These are phyloP conservation scores for Hemiprocne comata DNA, from an alignment of 2,113 vertebrate species.

Conservation along the genomic window DNA sequence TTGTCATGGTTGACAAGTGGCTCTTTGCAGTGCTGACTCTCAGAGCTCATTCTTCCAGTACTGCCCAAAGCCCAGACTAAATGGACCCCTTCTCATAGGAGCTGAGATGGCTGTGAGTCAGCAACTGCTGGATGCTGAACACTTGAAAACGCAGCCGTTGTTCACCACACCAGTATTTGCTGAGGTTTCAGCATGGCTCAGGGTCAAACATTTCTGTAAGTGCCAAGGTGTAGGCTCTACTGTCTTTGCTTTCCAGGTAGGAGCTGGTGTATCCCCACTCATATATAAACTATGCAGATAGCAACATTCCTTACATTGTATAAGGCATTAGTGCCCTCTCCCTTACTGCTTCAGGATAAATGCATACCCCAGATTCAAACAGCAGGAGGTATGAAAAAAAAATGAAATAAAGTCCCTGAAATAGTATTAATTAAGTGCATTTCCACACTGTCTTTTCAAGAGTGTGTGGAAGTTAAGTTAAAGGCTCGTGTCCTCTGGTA, in stretches of 20 bases:
- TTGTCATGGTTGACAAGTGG: fast-evolving
- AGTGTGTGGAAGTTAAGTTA: neutral
- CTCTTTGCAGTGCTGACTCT: fast-evolving
- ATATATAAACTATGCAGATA: neutral
- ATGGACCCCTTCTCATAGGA: neutral
- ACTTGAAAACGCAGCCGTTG: fast-evolving
- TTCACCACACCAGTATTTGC: neutral
- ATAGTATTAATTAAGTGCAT: neutral
- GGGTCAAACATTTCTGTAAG: neutral
- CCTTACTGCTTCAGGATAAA: constrained; percentile 9
- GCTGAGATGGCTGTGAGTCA: neutral
- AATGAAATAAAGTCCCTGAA: neutral
- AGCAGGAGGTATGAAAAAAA: constrained; percentile 15
- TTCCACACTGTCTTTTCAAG: neutral
- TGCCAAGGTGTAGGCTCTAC: neutral
- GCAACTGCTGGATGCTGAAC: neutral
- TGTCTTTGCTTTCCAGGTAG: constrained; percentile 26
- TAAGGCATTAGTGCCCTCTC: neutral
- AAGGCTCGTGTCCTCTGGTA: neutral
- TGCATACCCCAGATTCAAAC: constrained; percentile 6
- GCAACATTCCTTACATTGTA: constrained; percentile 56
- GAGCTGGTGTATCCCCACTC: neutral
- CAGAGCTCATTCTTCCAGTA: neutral
- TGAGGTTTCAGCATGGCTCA: neutral
- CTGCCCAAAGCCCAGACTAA: neutral